phyloP scores from a whole-genome alignment of 2,888 invertebrate genomes.

The Lochmaea capreae region DNA sequence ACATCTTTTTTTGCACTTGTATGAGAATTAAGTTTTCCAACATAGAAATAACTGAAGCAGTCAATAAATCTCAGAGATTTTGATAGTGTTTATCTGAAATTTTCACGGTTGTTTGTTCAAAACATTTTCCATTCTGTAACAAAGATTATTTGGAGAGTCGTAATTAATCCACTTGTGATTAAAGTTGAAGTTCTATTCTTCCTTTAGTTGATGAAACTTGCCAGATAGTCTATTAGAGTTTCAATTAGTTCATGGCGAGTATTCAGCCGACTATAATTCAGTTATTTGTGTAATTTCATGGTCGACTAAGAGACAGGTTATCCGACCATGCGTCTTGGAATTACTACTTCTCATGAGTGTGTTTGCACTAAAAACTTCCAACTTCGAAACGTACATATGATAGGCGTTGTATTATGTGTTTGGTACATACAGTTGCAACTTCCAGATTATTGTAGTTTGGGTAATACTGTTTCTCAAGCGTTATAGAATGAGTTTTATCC shows the following conservation, averaged over 20 bases:
- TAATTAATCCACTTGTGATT: background rate
- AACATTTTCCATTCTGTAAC: background rate
- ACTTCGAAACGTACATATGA: background rate
- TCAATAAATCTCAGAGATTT: too few species aligned
- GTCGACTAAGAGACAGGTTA: constrained; percentile 39
- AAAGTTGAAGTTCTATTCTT: background rate
- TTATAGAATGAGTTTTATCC: too few species aligned
- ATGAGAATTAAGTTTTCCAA: too few species aligned
- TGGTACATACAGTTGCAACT: background rate
- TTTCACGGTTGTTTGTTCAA: too few species aligned
- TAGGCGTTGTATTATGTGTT: constrained; percentile 1
- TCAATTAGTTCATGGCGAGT: constrained; percentile 41
- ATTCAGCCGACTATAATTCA: constrained; percentile 38
- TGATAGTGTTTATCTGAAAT: too few species aligned
- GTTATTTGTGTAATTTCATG: constrained; percentile 48
- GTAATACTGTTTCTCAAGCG: too few species aligned
- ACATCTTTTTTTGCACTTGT: too few species aligned
- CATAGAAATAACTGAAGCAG: too few species aligned
- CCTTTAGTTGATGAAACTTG: constrained; percentile 12
- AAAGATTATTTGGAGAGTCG: background rate
- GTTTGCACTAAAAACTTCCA: constrained; percentile 4
- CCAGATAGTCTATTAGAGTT: constrained; percentile 24
- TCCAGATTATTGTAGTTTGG: too few species aligned
- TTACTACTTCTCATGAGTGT: background rate
- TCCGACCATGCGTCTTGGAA: constrained; percentile 24